Percentiles rank a stretch among this genome's conserved stretches.
Evolutionary conservation across 1,140 invertebrate species (phyloP).

Genomic region (Thalassaphorura encarpata): DNA sequence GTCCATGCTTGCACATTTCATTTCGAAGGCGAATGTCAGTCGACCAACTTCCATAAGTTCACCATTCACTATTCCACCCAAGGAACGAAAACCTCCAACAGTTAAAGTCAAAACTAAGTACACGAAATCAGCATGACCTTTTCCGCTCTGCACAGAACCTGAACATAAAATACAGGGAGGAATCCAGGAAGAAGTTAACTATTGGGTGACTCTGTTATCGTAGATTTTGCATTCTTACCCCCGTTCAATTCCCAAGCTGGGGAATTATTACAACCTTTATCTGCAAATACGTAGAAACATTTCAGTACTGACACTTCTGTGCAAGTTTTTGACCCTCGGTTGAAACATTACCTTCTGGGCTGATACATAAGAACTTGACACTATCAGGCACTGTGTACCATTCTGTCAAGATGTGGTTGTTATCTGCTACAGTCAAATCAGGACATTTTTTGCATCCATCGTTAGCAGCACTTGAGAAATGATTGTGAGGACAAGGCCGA

Average conservation of each 20-base stretch:
- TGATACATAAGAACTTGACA: constrained; percentile 43
- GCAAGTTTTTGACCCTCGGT: too few relatives aligned
- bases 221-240: too few relatives aligned
- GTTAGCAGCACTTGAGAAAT: constrained; percentile 35
- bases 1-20: constrained; percentile 40
- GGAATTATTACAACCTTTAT: constrained; percentile 36
- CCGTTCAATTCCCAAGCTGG: constrained; percentile 41
- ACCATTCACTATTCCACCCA: constrained; percentile 38
- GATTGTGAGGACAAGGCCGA: constrained; percentile 38
- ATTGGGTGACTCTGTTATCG: too few relatives aligned
- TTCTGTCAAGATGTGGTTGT: constrained; percentile 40
- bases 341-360: constrained; percentile 36
- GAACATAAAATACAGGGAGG: too few relatives aligned
- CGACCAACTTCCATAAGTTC: constrained; percentile 40
- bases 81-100: constrained; percentile 42
- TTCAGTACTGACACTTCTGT: too few relatives aligned
- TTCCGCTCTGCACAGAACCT: constrained; percentile 40
- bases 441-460: constrained; percentile 43
- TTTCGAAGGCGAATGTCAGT: constrained; percentile 44
- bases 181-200: too few relatives aligned
- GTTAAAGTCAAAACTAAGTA: constrained; percentile 44
- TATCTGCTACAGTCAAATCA: constrained; percentile 45
- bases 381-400: constrained; percentile 44
- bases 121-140: constrained; percentile 40
- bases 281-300: constrained; percentile 29